Evolutionary conservation across 1,140 invertebrate species (phyloP).

Genomic region (Drosophila bipectinata): DNA sequence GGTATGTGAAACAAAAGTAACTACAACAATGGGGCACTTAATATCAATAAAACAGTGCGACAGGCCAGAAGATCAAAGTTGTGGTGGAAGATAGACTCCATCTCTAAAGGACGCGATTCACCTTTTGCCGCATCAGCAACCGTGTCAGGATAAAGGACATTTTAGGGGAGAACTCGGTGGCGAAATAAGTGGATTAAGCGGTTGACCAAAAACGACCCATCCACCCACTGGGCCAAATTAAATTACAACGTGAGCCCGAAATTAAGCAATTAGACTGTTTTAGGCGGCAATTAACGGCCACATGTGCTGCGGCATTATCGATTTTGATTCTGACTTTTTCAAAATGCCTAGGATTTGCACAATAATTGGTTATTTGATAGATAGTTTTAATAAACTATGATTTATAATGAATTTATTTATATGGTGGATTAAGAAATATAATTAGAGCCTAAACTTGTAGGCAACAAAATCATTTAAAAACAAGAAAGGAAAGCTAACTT

Average conservation of each 20-base stretch:
- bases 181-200: constrained; percentile 7
- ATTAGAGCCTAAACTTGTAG: no score
- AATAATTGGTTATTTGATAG: not conserved
- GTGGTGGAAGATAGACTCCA: not conserved
- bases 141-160: not conserved
- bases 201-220: not conserved
- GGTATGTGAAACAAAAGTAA: not conserved
- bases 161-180: not conserved
- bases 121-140: constrained; percentile 4
- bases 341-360: not conserved
- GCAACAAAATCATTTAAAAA: no score
- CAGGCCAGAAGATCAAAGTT: constrained; percentile 10
- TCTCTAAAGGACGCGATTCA: not conserved
- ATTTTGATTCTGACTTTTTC: no score
- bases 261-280: constrained; percentile 47
- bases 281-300: not conserved
- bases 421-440: no score
- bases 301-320: not conserved
- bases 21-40: constrained; percentile 20
- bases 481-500: no score
- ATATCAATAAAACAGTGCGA: constrained; percentile 43
- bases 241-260: constrained; percentile 16
- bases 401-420: no score
- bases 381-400: not conserved
- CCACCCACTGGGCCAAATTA: constrained; percentile 8